Base-by-base conservation (phyloP, 2,888 invertebrate genomes). In the Standfussiana lucernea region DNA sequence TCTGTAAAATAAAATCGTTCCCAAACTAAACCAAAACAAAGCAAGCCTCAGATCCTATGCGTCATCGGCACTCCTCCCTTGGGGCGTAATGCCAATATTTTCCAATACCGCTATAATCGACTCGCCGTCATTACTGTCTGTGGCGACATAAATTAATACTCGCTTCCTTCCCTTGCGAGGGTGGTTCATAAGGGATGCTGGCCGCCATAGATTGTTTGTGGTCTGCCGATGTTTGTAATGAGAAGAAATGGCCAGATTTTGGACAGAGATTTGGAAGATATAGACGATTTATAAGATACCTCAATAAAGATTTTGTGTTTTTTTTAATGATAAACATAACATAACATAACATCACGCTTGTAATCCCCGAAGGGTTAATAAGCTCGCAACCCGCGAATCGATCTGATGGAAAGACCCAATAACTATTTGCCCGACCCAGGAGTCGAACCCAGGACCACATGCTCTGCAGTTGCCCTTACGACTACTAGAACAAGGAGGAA, bases 101-200 rank as follows among this genome's bases (percentile, higher is more conserved):
- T 91, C 96, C 95, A 96, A 96, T 96, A 96, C 92, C 92, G 89
- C 85, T 75, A 93, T 95, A 96, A 96, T 96, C 95, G 95, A 92
- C 93, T 85, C 84, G 85, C 88, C 87, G 92, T 95, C 95, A 96
- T 96, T 96, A 96, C 95, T 95, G 96, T 95, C 95, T 90, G 74
- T 82, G 90, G 93, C 93, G 94, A 96, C 96, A 95, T 96, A 95
- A 95, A 96, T 96, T 96, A 96, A 96, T 96, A 95, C 89, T 93
- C 88, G 91, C 90, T 92, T 89, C 89, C 89, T 89, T 89, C 90
- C 89, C 88, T 86, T 77, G 81, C 72, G 75, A 77, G 83, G 75
- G 75, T 76, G 73, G 82, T 73, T 65, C 47, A 78, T 86, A 86
- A 87, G 74, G 87, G 87, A 77, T 68, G 68, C 53, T 70, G 77